Evolutionary conservation across 2,797 vertebrate species (phyloP).

Genomic region (Enteromius argenteus): DNA sequence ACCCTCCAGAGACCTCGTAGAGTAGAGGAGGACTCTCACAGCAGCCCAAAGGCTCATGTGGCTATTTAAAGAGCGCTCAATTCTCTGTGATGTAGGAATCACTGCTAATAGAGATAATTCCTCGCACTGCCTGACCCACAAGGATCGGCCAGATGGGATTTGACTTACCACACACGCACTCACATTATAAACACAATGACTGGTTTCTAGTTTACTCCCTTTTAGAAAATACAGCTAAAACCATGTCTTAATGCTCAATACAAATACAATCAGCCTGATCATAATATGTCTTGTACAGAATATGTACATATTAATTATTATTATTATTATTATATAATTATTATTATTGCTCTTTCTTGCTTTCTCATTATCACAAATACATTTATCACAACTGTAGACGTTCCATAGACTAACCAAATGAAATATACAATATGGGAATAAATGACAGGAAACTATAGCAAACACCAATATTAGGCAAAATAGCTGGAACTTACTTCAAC

Average conservation of each 20-base stretch:
- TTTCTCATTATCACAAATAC: no score
- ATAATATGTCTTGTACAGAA: not conserved
- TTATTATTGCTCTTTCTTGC: no score
- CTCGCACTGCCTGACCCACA: constrained; percentile 40
- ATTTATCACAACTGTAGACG: no score
- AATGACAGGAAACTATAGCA: not conserved
- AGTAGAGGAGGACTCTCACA: constrained; percentile 33
- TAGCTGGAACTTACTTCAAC: not conserved
- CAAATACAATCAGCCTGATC: not conserved
- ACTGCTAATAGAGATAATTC: constrained; percentile 61
- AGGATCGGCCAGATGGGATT: constrained; percentile 17
- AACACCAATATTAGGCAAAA: not conserved
- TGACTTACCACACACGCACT: constrained; percentile 26
- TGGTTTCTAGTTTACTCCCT: not conserved
- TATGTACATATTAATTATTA: no score
- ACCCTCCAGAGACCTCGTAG: constrained; percentile 27
- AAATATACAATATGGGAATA: not conserved
- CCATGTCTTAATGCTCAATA: not conserved
- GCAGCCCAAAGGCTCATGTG: constrained; percentile 26
- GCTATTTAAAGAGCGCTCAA: constrained; percentile 46
- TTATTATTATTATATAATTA: no score
- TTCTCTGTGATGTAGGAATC: constrained; percentile 52
- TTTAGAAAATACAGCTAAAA: not conserved
- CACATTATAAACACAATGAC: not conserved
- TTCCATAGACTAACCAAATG: no score